Base-by-base conservation (phyloP, 2,797 vertebrate species). In the Polyboroides typus region DNA sequence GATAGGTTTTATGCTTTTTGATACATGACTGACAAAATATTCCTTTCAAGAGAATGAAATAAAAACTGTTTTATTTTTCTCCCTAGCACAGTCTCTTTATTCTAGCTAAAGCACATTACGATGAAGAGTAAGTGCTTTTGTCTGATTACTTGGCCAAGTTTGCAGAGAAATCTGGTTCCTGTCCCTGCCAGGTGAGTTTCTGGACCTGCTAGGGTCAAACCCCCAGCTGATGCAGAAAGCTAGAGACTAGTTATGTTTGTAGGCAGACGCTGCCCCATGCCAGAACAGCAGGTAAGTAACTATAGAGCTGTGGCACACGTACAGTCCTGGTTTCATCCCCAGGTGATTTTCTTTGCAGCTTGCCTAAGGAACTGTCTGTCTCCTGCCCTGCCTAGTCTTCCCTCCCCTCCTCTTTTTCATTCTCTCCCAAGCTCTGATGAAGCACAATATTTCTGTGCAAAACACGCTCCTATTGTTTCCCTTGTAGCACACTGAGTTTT, bases 1-100 rank as follows among this genome's bases (percentile, higher is more conserved):
- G 83, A 71, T 76, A 76, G 29, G 13, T 83, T 93, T 91, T 89
- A 75, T 93, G 36, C n/a, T 93, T 95, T 95, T 48, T 95, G 45
- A 92, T 26, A 85, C 38, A 18, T 14, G 48, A 76, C 80, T 82
- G 72, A 87, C n/a, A 86, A 95, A 91, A 86, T 70, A 75, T 34
- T 58, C 10, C 40, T 85, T 91, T 73, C 64, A 60, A 95, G 83
- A 71, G 29, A 78, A 73, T 27, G 17, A 94, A 95, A 89, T 55
- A 68, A 67, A 75, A 97, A 45, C 8, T 21, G 4, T 68, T 95
- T 92, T 62, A 10, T 68, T 95, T 89, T 87, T 38, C 53, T 92
- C 27, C 33, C 58, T 62, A 53, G 12, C 11, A 38, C 0, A 0
- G 6, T 6, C 20, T 86, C 33, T 81, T 78, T 79, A 25, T 55